Percentiles rank a stretch among this genome's conserved stretches.
These are phyloP conservation scores for Danio choprae DNA, from an alignment of 2,797 vertebrate genomes.

Conservation along the genomic window DNA sequence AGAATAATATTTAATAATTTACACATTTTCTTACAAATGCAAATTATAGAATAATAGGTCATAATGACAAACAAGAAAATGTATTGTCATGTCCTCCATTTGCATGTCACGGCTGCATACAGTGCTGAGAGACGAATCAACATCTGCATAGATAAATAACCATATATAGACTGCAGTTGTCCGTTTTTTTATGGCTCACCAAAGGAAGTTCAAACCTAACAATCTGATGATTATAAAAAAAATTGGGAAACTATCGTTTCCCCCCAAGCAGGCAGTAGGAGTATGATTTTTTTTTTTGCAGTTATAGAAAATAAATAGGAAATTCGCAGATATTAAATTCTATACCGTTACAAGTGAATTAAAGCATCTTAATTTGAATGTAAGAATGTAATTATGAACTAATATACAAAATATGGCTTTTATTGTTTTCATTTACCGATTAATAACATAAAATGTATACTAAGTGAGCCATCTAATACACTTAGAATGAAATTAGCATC, in stretches of 20 bases:
- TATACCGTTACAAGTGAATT: neutral
- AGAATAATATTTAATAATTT: slow-evolving; percentile 1
- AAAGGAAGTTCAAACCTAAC: neutral
- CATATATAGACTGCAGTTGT: neutral
- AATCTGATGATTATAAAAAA: neutral
- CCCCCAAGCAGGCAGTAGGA: neutral
- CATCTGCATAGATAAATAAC: neutral
- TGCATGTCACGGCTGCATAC: neutral
- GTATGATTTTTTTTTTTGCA: neutral
- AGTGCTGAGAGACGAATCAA: neutral
- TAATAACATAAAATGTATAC: neutral
- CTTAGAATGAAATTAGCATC: too few relatives aligned
- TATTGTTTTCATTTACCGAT: neutral
- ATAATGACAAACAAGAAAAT: neutral
- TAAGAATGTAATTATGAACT: too few relatives aligned
- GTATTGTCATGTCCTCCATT: neutral
- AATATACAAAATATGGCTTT: too few relatives aligned
- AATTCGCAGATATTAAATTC: neutral
- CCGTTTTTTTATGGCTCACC: too few relatives aligned
- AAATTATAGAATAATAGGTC: neutral
- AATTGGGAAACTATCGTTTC: neutral
- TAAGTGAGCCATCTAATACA: neutral
- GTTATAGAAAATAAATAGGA: neutral
- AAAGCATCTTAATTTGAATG: neutral
- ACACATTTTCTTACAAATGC: neutral